Percentiles rank a stretch among this genome's conserved stretches.
phyloP scores from a whole-genome alignment of 2,113 vertebrate genomes.

The Empidonax alnorum region DNA sequence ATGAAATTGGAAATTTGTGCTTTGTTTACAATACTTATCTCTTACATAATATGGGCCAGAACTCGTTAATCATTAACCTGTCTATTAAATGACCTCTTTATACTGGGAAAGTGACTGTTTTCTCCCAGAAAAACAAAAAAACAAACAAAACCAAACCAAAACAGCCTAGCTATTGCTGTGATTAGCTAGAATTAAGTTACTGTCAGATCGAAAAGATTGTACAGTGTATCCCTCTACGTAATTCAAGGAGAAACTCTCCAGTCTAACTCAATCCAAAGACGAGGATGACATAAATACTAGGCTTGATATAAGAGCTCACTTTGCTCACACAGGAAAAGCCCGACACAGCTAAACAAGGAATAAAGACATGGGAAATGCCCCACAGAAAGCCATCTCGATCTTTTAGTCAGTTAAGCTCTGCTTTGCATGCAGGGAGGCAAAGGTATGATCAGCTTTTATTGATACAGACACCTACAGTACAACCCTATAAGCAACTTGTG shows the following conservation, averaged over 20 bases:
- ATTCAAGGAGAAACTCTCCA: neutral
- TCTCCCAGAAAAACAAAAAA: neutral
- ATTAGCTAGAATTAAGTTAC: neutral
- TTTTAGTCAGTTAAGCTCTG: neutral
- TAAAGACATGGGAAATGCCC: neutral
- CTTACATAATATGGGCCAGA: neutral
- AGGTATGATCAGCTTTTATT: neutral
- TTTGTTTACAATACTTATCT: neutral
- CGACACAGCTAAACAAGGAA: neutral
- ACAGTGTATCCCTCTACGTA: neutral
- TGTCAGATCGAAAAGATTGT: neutral
- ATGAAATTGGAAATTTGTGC: neutral
- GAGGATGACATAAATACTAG: neutral
- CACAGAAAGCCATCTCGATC: neutral
- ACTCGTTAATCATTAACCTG: slow-evolving; percentile 11
- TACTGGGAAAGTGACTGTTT: neutral
- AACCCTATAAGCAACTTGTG: neutral
- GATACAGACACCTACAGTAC: neutral
- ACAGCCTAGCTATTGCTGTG: neutral
- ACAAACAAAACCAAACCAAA: neutral
- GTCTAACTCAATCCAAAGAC: neutral
- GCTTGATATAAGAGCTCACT: neutral
- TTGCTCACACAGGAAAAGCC: neutral
- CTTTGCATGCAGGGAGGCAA: neutral
- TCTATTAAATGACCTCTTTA: neutral